Base-by-base conservation (phyloP, 2,797 vertebrate genomes). In the Avahi laniger region DNA sequence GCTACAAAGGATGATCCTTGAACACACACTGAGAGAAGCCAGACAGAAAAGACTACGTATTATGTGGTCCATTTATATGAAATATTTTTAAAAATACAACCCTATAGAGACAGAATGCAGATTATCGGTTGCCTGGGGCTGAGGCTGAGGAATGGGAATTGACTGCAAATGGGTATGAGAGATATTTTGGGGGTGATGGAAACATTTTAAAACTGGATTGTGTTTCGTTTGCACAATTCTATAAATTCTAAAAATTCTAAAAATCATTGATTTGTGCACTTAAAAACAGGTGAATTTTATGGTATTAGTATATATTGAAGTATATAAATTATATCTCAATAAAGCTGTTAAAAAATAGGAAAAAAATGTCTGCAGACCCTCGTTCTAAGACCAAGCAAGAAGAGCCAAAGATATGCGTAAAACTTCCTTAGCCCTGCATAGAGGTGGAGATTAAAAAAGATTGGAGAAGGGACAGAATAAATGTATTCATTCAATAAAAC, bases 321-420 rank as follows among this genome's bases (percentile, higher is more conserved):
- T 52, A 83, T 46, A 61, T 70, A 82, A n/a, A 50, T 70, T 72
- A 61, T 57, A 72, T 15, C 5, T 90, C n/a, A 80, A 72, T 85
- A 54, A 73, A 43, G 9, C 13, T 78, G 38, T 70, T 80, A n/a
- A 81, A 83, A 79, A 81, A 79, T 13, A 48, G 33, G 22, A 26
- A 67, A 63, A 14, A 87, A 63, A 54, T 61, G n/a, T 86, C 15
- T 90, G 17, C 17, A 70, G 41, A 70, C 78, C 57, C 63, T 20
- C 76, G 12, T 75, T 81, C 26, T 92, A 59, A 94, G 57, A 92
- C 54, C 17, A 35, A 94, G 69, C 72, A 83, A 92, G 46, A 84
- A 10, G 57, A 2, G 18, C 65, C 38, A 76, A 85, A 95, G 17
- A 35, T 30, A 63, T 15, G 10, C 26, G 17, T 78, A 54, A 87